A percentile compares a stretch with the other conserved stretches of the same genome.
Conservation (phyloP, 2,888 invertebrate genomes). For the Nebria brevicollis region DNA sequence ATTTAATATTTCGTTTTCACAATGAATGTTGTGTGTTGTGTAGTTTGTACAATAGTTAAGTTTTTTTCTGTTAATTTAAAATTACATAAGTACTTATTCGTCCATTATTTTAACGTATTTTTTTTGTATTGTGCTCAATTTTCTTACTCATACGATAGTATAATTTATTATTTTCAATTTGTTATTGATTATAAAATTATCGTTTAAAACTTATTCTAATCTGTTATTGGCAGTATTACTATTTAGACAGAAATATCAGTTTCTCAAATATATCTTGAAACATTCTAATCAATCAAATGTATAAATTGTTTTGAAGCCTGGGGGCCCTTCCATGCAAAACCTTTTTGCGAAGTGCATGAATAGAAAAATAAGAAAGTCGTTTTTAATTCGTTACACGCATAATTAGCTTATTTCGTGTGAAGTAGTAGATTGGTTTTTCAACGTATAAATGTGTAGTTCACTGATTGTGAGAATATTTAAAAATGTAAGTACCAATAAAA, state of each 20-base stretch:
- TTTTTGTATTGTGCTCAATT: constrained; percentile 45
- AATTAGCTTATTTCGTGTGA: constrained; percentile 11
- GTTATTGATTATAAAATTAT: constrained; percentile 23
- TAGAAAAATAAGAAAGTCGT: background rate
- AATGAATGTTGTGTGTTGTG: background rate
- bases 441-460: background rate
- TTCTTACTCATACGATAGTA: constrained; percentile 32
- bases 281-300: background rate
- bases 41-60: background rate
- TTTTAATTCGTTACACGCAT: background rate
- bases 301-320: background rate
- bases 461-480: background rate
- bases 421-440: background rate
- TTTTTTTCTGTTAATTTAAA: background rate
- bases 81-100: constrained; percentile 40
- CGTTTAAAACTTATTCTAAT: constrained; percentile 8
- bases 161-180: constrained; percentile 42
- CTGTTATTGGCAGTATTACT: constrained; percentile 40
- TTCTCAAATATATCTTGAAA: background rate
- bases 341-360: background rate
- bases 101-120: constrained; percentile 41
- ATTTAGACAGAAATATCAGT: background rate
- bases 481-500: background rate
- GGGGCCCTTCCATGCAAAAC: background rate
- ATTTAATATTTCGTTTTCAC: background rate